phyloP scores from a whole-genome alignment of 2,888 invertebrate species.

The Acanthacorydalis orientalis region DNA sequence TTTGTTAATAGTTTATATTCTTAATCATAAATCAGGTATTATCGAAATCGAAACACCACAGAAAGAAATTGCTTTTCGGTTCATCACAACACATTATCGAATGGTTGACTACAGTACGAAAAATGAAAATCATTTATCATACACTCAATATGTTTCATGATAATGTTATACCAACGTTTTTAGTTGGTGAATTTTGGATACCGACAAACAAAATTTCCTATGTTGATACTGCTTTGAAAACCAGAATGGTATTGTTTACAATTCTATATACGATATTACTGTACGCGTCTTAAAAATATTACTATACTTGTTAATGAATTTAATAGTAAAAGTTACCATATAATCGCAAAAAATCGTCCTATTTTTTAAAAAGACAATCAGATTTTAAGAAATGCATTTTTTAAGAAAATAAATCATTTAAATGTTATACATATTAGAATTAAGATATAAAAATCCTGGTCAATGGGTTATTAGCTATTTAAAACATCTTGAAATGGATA shows the following conservation, averaged over 20 bases:
- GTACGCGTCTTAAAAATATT: too few relatives aligned
- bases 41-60: constrained; percentile 94
- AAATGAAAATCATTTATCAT: constrained; percentile 98
- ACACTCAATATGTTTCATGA: constrained; percentile 95
- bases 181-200: constrained; percentile 98
- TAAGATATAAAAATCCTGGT: too few relatives aligned
- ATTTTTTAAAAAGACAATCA: too few relatives aligned
- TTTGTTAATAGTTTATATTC: constrained; percentile 28
- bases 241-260: constrained; percentile 65
- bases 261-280: too few relatives aligned
- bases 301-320: too few relatives aligned
- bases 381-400: too few relatives aligned
- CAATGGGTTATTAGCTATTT: too few relatives aligned
- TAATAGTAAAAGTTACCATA: too few relatives aligned
- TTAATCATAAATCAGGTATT: constrained; percentile 49
- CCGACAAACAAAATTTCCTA: constrained; percentile 26
- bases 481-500: too few relatives aligned
- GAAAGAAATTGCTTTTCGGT: constrained; percentile 90
- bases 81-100: constrained; percentile 97
- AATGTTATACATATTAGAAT: too few relatives aligned
- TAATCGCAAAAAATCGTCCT: too few relatives aligned
- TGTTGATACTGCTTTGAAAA: constrained; percentile 38
- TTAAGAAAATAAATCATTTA: too few relatives aligned
- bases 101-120: constrained; percentile 97
- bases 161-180: constrained; percentile 98